Evolutionary conservation across 2,113 vertebrate genomes (phyloP).

Genomic region (Saguinus midas): DNA sequence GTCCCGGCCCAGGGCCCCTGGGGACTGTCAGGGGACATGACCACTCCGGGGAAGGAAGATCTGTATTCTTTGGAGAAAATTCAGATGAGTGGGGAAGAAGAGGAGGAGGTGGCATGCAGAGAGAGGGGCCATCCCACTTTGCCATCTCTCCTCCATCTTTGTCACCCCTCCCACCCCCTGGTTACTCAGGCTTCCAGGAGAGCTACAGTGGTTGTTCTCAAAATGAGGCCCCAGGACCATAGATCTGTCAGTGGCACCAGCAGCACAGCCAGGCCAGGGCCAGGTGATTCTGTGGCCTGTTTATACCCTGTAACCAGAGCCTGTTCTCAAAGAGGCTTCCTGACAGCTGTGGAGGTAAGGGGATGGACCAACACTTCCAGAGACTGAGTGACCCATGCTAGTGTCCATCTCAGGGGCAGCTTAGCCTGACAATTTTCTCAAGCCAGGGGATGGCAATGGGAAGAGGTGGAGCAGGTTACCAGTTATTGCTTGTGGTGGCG

Average conservation of each 20-base stretch:
- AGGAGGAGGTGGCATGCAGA: background rate
- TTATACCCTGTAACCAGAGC: slow-evolving; percentile 60
- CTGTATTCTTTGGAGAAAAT: background rate
- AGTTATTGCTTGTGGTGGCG: background rate
- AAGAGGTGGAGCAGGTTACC: background rate
- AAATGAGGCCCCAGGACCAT: background rate
- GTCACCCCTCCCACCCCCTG: too few species aligned
- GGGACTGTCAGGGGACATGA: background rate
- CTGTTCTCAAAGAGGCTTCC: background rate
- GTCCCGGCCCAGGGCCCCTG: background rate
- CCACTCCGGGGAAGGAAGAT: background rate
- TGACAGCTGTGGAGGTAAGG: slow-evolving; percentile 57
- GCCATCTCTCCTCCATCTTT: background rate
- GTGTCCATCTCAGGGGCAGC: background rate
- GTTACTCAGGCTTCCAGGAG: accelerated
- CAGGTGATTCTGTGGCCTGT: slow-evolving; percentile 43
- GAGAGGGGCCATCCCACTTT: background rate
- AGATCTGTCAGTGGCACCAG: background rate
- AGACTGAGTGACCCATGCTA: slow-evolving; percentile 23
- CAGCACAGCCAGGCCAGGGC: background rate
- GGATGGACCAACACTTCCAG: background rate
- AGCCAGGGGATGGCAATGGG: background rate
- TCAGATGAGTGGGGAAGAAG: background rate
- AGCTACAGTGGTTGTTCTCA: background rate
- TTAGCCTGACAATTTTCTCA: background rate